These are phyloP conservation scores for Hirtodrosophila confusa DNA, from an alignment of 2,888 invertebrate genomes.

Conservation along the genomic window DNA sequence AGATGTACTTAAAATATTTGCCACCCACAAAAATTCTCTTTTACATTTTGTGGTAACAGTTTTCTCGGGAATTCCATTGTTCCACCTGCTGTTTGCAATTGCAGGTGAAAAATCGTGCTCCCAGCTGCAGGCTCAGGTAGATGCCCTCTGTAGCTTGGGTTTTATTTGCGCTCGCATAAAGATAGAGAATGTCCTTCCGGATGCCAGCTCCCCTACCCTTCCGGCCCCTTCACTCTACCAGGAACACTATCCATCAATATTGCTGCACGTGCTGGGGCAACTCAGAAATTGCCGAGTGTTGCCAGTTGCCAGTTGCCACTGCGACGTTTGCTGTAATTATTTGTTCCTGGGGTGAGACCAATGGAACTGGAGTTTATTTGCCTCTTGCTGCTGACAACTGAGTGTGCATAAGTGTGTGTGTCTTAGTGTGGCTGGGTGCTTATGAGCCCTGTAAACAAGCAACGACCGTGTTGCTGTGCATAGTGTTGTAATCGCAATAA, in stretches of 20 bases:
- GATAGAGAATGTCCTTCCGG: too few relatives aligned
- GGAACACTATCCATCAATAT: slow-evolving; percentile 18
- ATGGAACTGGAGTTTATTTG: slow-evolving; percentile 36
- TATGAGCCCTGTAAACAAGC: slow-evolving; percentile 45
- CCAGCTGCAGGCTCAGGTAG: too few relatives aligned
- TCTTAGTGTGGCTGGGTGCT: slow-evolving; percentile 14
- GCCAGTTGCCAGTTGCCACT: slow-evolving; percentile 8
- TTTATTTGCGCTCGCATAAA: background rate
- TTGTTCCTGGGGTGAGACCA: slow-evolving; percentile 9
- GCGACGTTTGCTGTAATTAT: slow-evolving; percentile 40
- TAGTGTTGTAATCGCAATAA: slow-evolving; percentile 24
- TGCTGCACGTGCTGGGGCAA: slow-evolving; percentile 23
- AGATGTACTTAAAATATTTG: background rate
- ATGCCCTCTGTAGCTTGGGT: background rate
- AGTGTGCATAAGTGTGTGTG: slow-evolving; percentile 5
- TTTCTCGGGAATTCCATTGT: background rate
- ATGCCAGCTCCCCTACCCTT: background rate
- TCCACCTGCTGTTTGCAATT: background rate
- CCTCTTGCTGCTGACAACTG: slow-evolving; percentile 36
- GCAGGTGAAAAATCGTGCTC: background rate
- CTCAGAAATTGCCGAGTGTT: slow-evolving; percentile 4
- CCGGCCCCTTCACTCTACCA: background rate
- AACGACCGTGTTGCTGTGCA: slow-evolving; percentile 17
- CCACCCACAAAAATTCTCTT: slow-evolving; percentile 1
- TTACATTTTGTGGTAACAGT: background rate